phyloP scores from a whole-genome alignment of 2,888 invertebrate genomes.

The Neoaliturus tenellus region DNA sequence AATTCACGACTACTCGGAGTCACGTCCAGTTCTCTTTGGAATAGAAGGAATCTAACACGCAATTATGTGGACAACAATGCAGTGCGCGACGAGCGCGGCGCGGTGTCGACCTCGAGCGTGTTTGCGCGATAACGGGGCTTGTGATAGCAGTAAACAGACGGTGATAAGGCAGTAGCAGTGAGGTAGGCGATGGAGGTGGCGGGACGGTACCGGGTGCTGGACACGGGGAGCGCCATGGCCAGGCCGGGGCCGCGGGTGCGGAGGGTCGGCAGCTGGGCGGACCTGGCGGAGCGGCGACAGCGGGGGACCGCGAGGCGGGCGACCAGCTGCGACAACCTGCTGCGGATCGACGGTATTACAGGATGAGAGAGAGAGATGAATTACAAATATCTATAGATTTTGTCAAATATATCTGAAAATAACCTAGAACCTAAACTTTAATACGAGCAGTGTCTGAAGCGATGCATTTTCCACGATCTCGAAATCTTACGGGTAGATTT shows the following conservation, averaged over 20 bases:
- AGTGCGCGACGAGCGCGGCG: not conserved
- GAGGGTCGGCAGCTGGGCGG: not conserved
- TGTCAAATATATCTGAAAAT: no score
- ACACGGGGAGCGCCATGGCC: not conserved
- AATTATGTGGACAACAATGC: no score
- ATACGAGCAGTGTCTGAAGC: no score
- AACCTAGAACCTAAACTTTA: no score
- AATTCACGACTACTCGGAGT: no score
- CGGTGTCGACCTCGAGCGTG: not conserved
- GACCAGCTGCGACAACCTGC: not conserved
- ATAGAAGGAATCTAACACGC: no score
- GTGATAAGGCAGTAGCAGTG: not conserved
- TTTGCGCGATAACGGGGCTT: constrained; percentile 8
- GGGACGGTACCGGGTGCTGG: constrained; percentile 4
- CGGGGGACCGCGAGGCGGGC: not conserved
- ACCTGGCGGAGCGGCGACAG: not conserved
- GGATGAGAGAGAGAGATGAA: no score
- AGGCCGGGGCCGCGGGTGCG: not conserved
- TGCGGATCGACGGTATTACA: not conserved
- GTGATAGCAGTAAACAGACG: not conserved
- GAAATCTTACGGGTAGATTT: no score
- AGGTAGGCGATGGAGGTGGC: not conserved
- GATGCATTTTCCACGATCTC: no score
- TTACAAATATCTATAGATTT: no score
- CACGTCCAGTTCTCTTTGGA: no score